Evolutionary conservation across 2,888 invertebrate genomes (phyloP), one percentile per base, ranked within the genome.

Genomic region (Thalpophila matura): DNA sequence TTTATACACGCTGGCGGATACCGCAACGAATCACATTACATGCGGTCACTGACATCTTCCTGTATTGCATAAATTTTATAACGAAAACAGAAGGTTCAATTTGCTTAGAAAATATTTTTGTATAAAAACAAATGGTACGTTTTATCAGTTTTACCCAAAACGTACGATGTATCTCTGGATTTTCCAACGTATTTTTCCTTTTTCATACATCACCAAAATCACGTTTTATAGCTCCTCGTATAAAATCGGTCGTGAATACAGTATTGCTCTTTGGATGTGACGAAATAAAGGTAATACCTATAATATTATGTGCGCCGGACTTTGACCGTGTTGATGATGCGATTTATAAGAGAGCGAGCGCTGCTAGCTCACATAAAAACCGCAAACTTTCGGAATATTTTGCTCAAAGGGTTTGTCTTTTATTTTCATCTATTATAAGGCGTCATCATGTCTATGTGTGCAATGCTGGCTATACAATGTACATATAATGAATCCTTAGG

Each of bases 41-140:
- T 88, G 88, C 90, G 91, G 92, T 91, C 91, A 91, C 88, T 91
- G 91, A 89, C 92, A 88, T 90, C 86, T 89, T 89, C 87, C 88
- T 86, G 86, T 87, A 83, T 90, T 90, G 87, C 89, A 87, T 88
- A 84, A 83, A 88, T 86, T 86, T 84, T 84, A 84, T 85, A 84
- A 83, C 54, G 50, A 78, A 81, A 65, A 67, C 67, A 64, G 55
- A 64, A 56, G 47, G 61, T 67, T 60, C 55, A 64, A 64, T 46
- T 65, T 49, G 45, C 46, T 42, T 50, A 55, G 54, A 73, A 64
- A 55, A 66, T 51, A 55, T 66, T 46, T 37, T 43, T 5, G 37
- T 45, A 40, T 46, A 56, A 54, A 61, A 45, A 22, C 53, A 77
- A 79, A 75, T 70, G 58, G 43, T 38, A 60, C 46, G 73, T 60